Base-by-base conservation (phyloP, 2,888 invertebrate species). In the Calliopum simillimum region DNA sequence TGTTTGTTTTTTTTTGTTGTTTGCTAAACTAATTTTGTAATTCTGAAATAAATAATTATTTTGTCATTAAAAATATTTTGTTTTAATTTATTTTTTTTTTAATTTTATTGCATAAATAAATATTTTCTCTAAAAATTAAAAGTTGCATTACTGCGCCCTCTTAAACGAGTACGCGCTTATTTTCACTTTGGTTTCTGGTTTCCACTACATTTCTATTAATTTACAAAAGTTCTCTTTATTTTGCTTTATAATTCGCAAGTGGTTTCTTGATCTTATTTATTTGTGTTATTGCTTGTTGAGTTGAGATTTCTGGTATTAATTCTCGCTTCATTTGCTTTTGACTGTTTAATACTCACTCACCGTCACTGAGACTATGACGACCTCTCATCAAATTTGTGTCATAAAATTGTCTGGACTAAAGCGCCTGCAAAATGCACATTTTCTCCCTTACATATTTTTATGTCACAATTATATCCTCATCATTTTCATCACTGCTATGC, bases 401-500 rank as follows among this genome's bases (percentile, higher is more conserved):
- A 2, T n/a, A n/a, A 6, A 21, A 11, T 55, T 55, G 16, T 21
- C 19, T 33, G 33, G 8, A 21, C 55, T 55, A 12, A 21, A 16
- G 4, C 55, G 2, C 2, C 23, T 23, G 19, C 12, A 19, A 13
- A 14, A 23, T 33, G 12, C 65, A 13, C 6, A 19, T 65, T 16
- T 14, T 47, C 19, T 47, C 33, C 58, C 43, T 8, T 4, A 44
- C 53, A 58, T 66, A 59, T 41, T 21, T 73, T 79, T 85, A 86
- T 75, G 85, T 84, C 71, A 86, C 86, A 70, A 85, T 81, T 72
- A 86, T 85, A 71, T 86, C 85, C 73, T 86, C 85, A 59, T 86
- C 85, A 71, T 85, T 85, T 69, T 85, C 85, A 73, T 85, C 85
- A 63, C 79, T 78, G 62, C 84, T 84, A 51, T 79, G 76, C 46